phyloP scores from a whole-genome alignment of 2,113 vertebrate species.

The Bombycilla garrulus region DNA sequence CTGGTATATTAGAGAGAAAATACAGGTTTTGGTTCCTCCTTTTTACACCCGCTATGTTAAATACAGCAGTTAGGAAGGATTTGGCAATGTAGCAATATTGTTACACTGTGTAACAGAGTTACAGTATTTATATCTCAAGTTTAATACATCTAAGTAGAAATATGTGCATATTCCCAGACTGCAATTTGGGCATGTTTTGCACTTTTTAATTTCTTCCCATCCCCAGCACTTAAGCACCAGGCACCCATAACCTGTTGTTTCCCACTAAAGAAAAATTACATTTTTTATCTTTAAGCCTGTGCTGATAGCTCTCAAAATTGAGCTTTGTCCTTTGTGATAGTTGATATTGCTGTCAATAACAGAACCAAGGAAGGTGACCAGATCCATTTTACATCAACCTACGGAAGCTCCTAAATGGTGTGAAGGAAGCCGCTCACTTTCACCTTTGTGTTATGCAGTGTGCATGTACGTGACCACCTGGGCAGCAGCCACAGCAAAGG shows the following conservation, averaged over 20 bases:
- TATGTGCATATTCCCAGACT: neutral
- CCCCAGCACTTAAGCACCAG: neutral
- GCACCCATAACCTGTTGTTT: neutral
- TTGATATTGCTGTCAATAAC: neutral
- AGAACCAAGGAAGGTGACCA: neutral
- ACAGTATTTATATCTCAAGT: neutral
- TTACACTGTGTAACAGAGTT: neutral
- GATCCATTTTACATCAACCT: neutral
- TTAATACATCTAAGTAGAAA: neutral
- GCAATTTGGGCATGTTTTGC: neutral
- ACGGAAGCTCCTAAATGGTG: neutral
- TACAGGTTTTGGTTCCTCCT: neutral
- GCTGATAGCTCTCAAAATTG: neutral
- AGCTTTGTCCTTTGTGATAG: neutral
- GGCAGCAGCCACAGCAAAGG: neutral
- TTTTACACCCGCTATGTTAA: neutral
- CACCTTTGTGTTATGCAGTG: fast-evolving
- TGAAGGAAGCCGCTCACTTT: neutral
- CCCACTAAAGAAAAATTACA: neutral
- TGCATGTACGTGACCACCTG: fast-evolving
- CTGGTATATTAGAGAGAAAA: neutral
- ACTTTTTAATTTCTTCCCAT: neutral
- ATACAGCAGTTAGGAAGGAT: neutral
- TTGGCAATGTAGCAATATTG: neutral
- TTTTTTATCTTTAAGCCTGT: neutral